Evolutionary conservation across 2,888 invertebrate species (phyloP).

Genomic region (Labia minor): DNA sequence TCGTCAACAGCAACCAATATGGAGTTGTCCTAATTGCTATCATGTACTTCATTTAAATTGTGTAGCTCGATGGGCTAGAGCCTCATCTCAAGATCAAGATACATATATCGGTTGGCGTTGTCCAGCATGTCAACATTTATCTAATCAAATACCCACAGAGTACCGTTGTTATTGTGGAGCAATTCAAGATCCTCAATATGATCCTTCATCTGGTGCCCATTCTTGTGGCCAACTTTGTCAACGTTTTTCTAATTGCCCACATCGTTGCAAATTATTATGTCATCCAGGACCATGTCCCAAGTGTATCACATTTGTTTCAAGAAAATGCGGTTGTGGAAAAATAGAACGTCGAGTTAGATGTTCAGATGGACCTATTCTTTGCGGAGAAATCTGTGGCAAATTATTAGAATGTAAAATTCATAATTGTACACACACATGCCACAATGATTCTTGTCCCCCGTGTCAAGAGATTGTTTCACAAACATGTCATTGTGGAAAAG

Average conservation of each 20-base stretch:
- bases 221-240: constrained; percentile 82
- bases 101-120: constrained; percentile 74
- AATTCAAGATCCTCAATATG: constrained; percentile 54
- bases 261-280: constrained; percentile 64
- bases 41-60: constrained; percentile 88
- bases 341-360: constrained; percentile 57
- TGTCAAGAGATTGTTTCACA: constrained; percentile 59
- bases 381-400: constrained; percentile 62
- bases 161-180: constrained; percentile 90
- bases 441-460: constrained; percentile 61
- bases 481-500: constrained; percentile 60
- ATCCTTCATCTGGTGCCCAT: constrained; percentile 40
- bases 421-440: constrained; percentile 61
- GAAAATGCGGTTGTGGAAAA: constrained; percentile 68
- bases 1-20: constrained; percentile 66
- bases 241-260: constrained; percentile 38
- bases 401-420: constrained; percentile 67
- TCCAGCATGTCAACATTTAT: constrained; percentile 86
- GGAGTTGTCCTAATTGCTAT: constrained; percentile 86
- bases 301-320: constrained; percentile 62
- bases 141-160: constrained; percentile 58
- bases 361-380: constrained; percentile 57
- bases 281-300: constrained; percentile 94
- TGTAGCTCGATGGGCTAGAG: constrained; percentile 81
- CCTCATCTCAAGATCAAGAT: constrained; percentile 54